Evolutionary conservation across 2,888 invertebrate genomes (phyloP), one percentile per base, ranked within the genome.

Genomic region (Selenia dentaria): DNA sequence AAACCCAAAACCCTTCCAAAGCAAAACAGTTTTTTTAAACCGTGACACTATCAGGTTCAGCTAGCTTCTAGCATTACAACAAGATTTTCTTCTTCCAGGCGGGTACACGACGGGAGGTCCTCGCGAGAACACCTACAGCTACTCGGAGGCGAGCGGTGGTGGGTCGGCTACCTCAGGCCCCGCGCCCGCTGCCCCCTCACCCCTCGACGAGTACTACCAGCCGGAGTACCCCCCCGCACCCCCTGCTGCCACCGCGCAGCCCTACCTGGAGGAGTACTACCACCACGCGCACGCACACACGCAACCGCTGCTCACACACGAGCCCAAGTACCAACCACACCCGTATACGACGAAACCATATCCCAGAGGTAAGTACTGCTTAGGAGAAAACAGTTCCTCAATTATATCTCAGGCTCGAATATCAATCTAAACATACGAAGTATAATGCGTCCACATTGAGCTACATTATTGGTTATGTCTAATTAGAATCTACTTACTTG

Each of bases 251-350:
- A 90, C 92, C 35, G 73, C 88, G 51, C 89, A 91, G 57, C 94
- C 94, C 79, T 92, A 94, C 93, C 84, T 92, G 92, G 80, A 96
- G 94, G 79, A 94, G 87, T 84, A 95, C 71, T 89, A 96, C 82
- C 95, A 96, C 83, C 96, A 96, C 79, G 92, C 94, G 62, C 92
- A 94, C 61, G 85, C 92, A 54, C 96, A 96, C 82, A 91, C 94
- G 66, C 92, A 94, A 64, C 89, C 91, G 22, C 71, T 91, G 51
- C 82, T 91, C 58, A 77, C 81, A 50, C 89, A 93, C 51, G 94
- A 94, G 74, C 93, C 93, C 70, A 95, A 96, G 79, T 95, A 94
- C 83, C 94, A 95, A 72, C 93, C 93, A 37, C 92, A 92, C 64
- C 91, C 92, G 53, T 94, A 94, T 76, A 93, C 93, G 72, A 95